A percentile compares a stretch with the other conserved stretches of the same genome.
phyloP scores from a whole-genome alignment of 2,797 vertebrate species.

The Sarcoramphus papa region DNA sequence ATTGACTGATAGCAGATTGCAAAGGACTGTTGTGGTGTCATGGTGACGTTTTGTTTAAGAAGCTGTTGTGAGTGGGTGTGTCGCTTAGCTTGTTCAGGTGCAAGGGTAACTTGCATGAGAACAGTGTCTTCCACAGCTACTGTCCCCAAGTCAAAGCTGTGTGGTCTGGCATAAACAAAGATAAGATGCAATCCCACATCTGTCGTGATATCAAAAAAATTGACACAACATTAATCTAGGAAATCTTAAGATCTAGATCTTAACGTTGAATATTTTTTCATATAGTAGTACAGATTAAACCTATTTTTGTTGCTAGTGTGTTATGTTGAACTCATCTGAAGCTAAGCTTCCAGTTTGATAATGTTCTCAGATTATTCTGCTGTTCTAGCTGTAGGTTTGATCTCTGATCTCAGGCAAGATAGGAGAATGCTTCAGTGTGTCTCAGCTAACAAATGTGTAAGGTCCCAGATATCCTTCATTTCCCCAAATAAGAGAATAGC shows the following conservation, averaged over 20 bases:
- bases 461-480: not conserved
- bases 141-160: not conserved
- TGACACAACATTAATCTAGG: not conserved
- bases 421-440: not conserved
- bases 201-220: not conserved
- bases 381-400: not conserved
- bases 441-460: not conserved
- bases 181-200: not conserved
- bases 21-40: not conserved
- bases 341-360: not conserved
- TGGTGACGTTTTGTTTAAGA: not conserved
- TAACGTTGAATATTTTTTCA: not conserved
- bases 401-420: not conserved
- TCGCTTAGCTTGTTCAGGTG: not conserved
- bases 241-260: not conserved
- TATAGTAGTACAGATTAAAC: not conserved
- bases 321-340: not conserved
- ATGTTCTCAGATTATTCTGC: not conserved
- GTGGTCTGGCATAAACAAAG: not conserved
- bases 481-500: not conserved
- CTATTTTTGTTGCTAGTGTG: not conserved
- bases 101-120: not conserved
- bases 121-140: fast-evolving
- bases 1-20: not conserved
- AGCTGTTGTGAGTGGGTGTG: not conserved